Evolutionary conservation across 2,888 invertebrate genomes (phyloP).

Genomic region (Phymatocera aterrima): DNA sequence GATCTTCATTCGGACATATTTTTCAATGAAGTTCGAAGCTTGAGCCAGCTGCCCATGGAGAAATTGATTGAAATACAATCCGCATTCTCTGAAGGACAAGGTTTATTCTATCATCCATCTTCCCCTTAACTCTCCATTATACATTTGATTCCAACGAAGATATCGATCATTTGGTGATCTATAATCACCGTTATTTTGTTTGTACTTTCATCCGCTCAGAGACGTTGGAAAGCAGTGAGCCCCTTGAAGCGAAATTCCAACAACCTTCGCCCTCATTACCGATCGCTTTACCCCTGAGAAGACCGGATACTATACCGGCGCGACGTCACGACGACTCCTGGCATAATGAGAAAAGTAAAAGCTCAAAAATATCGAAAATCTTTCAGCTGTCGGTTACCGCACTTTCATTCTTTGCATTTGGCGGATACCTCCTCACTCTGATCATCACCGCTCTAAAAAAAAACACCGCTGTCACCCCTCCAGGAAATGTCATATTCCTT

Average conservation of each 20-base stretch:
- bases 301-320: slow-evolving; percentile 58
- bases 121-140: neutral
- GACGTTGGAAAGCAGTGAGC: neutral
- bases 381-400: slow-evolving; percentile 88
- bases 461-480: slow-evolving; percentile 73
- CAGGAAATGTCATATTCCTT: slow-evolving; percentile 67
- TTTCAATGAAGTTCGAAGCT: slow-evolving; percentile 71
- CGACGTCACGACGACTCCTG: slow-evolving; percentile 72
- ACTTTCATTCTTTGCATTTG: slow-evolving; percentile 89
- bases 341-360: slow-evolving; percentile 76
- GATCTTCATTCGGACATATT: slow-evolving; percentile 52
- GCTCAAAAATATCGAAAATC: slow-evolving; percentile 83
- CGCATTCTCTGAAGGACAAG: slow-evolving; percentile 66
- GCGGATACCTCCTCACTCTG: slow-evolving; percentile 87
- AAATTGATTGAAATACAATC: slow-evolving; percentile 82
- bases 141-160: neutral
- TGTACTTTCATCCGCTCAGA: slow-evolving; percentile 23
- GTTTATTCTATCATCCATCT: slow-evolving; percentile 49
- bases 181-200: no score
- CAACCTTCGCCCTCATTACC: slow-evolving; percentile 53
- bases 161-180: no score
- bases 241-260: neutral
- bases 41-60: slow-evolving; percentile 83
- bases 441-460: slow-evolving; percentile 86
- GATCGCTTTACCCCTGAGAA: slow-evolving; percentile 65